A percentile compares a stretch with the other conserved stretches of the same genome.
phyloP scores from a whole-genome alignment of 2,888 invertebrate species.

The Mechanitis mazaeus region DNA sequence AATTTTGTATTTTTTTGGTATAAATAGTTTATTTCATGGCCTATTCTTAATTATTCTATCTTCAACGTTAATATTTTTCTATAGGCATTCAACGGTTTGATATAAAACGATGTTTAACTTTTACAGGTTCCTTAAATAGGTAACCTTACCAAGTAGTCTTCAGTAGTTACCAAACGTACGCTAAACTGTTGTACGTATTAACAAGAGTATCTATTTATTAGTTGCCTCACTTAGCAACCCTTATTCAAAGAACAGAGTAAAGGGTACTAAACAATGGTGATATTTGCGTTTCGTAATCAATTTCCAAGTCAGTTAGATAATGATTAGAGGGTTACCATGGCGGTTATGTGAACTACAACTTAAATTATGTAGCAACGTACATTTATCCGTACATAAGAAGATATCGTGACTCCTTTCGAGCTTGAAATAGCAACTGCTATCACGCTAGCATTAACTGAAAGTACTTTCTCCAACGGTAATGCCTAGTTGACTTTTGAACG shows the following conservation, averaged over 20 bases:
- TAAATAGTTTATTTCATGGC: neutral
- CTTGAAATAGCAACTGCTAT: conserved; percentile 58
- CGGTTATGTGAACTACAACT: conserved; percentile 32
- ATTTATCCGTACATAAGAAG: conserved; percentile 37
- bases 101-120: no score
- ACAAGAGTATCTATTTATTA: no score
- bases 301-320: conserved; percentile 24
- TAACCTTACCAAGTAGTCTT: no score
- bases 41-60: no score
- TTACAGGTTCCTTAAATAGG: no score
- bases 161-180: no score
- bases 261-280: conserved; percentile 4
- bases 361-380: conserved; percentile 30
- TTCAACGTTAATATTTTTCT: neutral
- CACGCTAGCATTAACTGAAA: conserved; percentile 61
- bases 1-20: neutral
- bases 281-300: conserved; percentile 22
- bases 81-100: no score
- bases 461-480: conserved; percentile 39
- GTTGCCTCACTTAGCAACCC: no score
- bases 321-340: conserved; percentile 22
- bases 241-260: no score
- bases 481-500: conserved; percentile 59
- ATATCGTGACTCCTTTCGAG: conserved; percentile 64
- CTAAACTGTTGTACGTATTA: no score